phyloP scores from a whole-genome alignment of 2,797 vertebrate species.

The Momotus momota region DNA sequence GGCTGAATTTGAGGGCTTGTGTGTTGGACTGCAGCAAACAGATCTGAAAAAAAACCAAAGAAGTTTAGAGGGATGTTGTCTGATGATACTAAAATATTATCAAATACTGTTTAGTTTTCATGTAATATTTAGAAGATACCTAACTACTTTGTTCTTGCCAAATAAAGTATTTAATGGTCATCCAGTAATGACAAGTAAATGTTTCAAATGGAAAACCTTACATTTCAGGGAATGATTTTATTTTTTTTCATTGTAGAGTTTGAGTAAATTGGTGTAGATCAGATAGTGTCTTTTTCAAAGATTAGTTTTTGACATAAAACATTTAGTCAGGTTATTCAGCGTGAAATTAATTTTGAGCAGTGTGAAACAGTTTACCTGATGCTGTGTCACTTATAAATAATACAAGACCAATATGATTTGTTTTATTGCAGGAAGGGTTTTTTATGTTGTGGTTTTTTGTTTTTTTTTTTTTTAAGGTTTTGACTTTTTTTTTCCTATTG shows the following conservation, averaged over 20 bases:
- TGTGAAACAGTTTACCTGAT: slow-evolving; percentile 18
- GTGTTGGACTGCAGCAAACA: too few relatives aligned
- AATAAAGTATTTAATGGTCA: background rate
- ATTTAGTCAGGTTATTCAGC: slow-evolving; percentile 40
- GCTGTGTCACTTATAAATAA: slow-evolving; percentile 32
- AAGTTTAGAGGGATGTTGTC: background rate
- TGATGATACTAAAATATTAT: background rate
- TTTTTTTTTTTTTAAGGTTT: background rate
- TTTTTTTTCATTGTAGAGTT: background rate
- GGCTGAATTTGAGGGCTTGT: background rate
- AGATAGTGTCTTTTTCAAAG: background rate
- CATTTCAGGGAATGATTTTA: rapidly evolving
- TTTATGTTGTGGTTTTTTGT: background rate
- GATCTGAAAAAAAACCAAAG: too few relatives aligned
- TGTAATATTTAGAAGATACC: background rate
- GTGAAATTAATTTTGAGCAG: slow-evolving; percentile 55
- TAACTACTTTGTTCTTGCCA: background rate
- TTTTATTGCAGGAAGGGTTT: background rate
- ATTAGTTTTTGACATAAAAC: background rate
- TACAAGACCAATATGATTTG: background rate
- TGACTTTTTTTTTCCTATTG: background rate
- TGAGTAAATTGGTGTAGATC: background rate
- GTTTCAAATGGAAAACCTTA: background rate
- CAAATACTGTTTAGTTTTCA: background rate
- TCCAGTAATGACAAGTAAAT: background rate